phyloP scores from a whole-genome alignment of 1,140 invertebrate genomes.

The Drosophila sechellia region DNA sequence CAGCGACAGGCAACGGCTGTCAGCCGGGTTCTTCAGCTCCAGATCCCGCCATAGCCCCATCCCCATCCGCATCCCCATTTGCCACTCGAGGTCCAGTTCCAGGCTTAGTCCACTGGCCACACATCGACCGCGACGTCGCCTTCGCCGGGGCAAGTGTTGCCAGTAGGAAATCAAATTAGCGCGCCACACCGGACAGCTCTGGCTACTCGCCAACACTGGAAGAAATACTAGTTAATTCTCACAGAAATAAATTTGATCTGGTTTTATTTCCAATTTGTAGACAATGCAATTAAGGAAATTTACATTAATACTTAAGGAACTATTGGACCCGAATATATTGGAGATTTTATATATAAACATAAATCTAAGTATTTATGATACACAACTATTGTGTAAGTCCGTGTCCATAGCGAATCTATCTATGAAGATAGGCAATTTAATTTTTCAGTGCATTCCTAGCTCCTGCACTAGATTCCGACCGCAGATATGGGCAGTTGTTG shows the following conservation, averaged over 20 bases:
- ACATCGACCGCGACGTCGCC: constrained; percentile 34
- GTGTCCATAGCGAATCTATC: too few species aligned
- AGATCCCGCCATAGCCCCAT: constrained; percentile 15
- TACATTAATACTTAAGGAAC: too few species aligned
- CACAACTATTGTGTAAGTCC: too few species aligned
- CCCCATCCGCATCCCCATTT: not conserved
- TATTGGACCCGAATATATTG: too few species aligned
- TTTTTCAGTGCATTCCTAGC: constrained; percentile 23
- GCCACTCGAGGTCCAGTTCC: constrained; percentile 11
- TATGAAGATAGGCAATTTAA: too few species aligned
- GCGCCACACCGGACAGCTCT: constrained; percentile 56
- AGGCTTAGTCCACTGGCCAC: constrained; percentile 34
- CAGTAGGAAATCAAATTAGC: constrained; percentile 79
- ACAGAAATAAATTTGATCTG: too few species aligned
- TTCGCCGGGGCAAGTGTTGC: constrained; percentile 66
- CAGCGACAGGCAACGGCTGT: constrained; percentile 46
- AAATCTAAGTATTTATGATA: too few species aligned
- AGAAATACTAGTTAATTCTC: not conserved
- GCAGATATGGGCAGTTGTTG: constrained; percentile 45
- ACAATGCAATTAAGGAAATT: too few species aligned
- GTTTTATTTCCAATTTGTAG: too few species aligned
- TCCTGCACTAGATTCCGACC: constrained; percentile 42
- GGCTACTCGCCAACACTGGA: constrained; percentile 5
- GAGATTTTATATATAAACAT: too few species aligned
- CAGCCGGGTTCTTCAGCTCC: constrained; percentile 32